Conservation (phyloP, 1,140 invertebrate species). For the Diorhabda elongata region DNA sequence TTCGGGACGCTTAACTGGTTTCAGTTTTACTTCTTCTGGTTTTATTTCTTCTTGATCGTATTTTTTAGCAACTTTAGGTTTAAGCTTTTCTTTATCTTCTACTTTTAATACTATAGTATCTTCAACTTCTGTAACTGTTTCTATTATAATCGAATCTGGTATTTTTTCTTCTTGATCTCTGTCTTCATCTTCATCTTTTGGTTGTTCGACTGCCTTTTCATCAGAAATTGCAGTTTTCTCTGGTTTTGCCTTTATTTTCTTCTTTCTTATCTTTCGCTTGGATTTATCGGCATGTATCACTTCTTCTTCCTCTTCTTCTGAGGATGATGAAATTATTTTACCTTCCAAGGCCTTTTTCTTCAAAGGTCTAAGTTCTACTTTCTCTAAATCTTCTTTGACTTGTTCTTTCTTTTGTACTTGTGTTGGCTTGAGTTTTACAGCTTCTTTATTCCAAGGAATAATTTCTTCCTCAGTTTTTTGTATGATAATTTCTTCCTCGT, state of each 20-base stretch:
- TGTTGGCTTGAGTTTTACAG: constrained; percentile 54
- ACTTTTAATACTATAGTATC: constrained; percentile 43
- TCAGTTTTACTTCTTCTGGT: constrained; percentile 42
- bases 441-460: constrained; percentile 19
- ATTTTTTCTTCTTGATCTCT: constrained; percentile 24
- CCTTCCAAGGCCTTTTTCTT: constrained; percentile 14
- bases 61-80: constrained; percentile 33
- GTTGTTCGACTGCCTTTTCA: constrained; percentile 6
- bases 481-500: constrained; percentile 39
- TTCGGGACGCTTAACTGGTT: constrained; percentile 38
- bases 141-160: constrained; percentile 35
- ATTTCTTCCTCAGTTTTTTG: constrained; percentile 41
- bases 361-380: constrained; percentile 47
- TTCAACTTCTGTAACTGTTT: constrained; percentile 44
- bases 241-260: constrained; percentile 31
- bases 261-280: constrained; percentile 14
- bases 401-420: constrained; percentile 44
- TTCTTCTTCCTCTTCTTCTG: constrained; percentile 3
- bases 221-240: constrained; percentile 18
- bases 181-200: constrained; percentile 27
- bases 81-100: constrained; percentile 35
- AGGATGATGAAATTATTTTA: not conserved
- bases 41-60: constrained; percentile 24
- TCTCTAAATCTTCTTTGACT: constrained; percentile 45
- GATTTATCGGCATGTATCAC: not conserved